Conservation (phyloP, 2,113 vertebrate genomes). For the Passer domesticus region DNA sequence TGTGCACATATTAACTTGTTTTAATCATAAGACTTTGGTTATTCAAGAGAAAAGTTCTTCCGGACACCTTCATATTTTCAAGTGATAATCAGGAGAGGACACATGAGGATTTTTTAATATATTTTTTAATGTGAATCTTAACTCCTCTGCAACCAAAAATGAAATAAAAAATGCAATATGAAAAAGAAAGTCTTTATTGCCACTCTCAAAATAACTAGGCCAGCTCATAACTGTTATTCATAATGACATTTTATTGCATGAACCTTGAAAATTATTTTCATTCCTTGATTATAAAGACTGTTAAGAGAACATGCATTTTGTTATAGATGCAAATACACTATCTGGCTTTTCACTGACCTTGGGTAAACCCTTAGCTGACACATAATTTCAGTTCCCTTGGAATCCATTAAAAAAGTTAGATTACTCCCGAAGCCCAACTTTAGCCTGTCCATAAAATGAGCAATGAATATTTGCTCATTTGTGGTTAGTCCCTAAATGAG, state of each 20-base stretch:
- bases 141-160: neutral
- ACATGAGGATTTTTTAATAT: neutral
- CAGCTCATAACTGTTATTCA: neutral
- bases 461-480: neutral
- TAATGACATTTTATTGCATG: neutral
- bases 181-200: neutral
- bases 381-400: neutral
- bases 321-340: neutral
- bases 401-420: neutral
- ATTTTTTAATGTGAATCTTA: neutral
- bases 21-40: neutral
- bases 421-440: neutral
- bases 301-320: neutral
- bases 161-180: neutral
- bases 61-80: neutral
- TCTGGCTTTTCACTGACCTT: neutral
- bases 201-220: neutral
- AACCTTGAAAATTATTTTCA: neutral
- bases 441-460: neutral
- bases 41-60: neutral
- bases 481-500: neutral
- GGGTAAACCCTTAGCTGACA: neutral
- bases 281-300: neutral
- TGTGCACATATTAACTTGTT: neutral
- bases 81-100: neutral